phyloP scores from a whole-genome alignment of 2,888 invertebrate genomes.

The Panopea generosa region DNA sequence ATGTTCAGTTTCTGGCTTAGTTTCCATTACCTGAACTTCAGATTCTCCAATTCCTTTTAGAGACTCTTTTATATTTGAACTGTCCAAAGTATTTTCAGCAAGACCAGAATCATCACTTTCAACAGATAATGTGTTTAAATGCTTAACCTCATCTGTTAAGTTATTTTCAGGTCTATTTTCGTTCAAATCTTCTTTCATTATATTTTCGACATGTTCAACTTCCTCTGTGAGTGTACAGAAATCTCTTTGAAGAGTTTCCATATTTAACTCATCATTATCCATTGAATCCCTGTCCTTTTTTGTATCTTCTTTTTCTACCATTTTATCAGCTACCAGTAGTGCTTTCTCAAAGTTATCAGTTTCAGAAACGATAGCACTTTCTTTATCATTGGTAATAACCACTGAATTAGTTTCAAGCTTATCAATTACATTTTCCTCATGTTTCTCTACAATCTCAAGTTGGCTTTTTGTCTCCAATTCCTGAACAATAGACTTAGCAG shows the following conservation, averaged over 20 bases:
- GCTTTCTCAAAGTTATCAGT: neutral
- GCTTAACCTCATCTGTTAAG: no score
- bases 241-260: neutral
- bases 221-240: neutral
- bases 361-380: neutral
- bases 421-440: no score
- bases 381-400: conserved; percentile 21
- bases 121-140: no score
- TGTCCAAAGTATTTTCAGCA: no score
- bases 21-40: neutral
- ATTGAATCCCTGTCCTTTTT: neutral
- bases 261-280: neutral
- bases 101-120: no score
- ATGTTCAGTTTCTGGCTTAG: neutral
- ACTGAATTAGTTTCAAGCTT: conserved; percentile 18
- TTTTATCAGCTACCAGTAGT: neutral
- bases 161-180: neutral
- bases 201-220: conserved; percentile 1
- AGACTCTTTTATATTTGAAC: no score
- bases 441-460: no score
- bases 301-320: conserved; percentile 9
- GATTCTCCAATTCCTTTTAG: no score
- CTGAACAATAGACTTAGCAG: no score
- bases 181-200: neutral
- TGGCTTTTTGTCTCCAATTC: no score